Evolutionary conservation across 2,888 invertebrate genomes (phyloP).

Genomic region (Zhengitettix transpicula): DNA sequence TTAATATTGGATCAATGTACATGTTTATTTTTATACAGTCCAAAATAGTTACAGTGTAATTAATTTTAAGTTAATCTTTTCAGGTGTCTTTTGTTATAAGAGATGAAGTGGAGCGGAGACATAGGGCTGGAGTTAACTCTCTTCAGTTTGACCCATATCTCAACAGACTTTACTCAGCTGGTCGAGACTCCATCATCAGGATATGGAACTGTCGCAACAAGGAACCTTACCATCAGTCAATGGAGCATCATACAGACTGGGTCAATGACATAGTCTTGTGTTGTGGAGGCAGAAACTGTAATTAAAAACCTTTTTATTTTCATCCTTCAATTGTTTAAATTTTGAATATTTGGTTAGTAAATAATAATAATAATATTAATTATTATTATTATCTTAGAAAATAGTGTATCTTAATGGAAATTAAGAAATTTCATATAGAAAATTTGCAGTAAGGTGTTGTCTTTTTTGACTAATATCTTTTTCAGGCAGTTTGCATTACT

Average conservation of each 20-base stretch:
- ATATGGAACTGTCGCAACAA: constrained; percentile 58
- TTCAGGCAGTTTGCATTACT: too few relatives aligned
- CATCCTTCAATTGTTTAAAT: too few relatives aligned
- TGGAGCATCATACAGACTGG: constrained; percentile 99
- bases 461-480: too few relatives aligned
- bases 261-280: constrained; percentile 98
- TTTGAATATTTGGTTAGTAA: background rate
- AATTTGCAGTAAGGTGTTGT: too few relatives aligned
- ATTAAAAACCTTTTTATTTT: constrained; percentile 19
- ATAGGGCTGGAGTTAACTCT: constrained; percentile 91
- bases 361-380: background rate
- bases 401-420: too few relatives aligned
- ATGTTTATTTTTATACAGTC: too few relatives aligned
- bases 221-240: constrained; percentile 78
- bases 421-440: too few relatives aligned
- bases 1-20: too few relatives aligned
- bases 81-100: constrained; percentile 96
- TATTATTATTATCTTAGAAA: too few relatives aligned
- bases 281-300: constrained; percentile 88
- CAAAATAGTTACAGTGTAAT: too few relatives aligned
- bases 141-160: constrained; percentile 79
- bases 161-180: constrained; percentile 86
- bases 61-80: background rate
- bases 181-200: constrained; percentile 91
- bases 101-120: constrained; percentile 84